Percentiles rank a stretch among this genome's conserved stretches.
Conservation (phyloP, 2,113 vertebrate species). For the Podarcis muralis region DNA sequence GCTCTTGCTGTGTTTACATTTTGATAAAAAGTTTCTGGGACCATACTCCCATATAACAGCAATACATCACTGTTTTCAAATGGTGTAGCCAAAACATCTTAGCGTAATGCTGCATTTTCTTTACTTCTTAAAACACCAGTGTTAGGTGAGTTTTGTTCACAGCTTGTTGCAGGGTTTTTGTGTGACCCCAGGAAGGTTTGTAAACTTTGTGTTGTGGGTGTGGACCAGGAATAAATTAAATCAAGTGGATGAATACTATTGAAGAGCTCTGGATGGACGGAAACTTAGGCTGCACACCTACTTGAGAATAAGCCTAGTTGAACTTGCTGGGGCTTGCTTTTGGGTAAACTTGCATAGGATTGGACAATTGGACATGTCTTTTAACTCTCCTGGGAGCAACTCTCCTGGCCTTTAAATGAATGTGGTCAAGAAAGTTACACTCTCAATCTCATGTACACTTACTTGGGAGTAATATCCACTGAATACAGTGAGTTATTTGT, state of each 20-base stretch:
- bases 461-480: background rate
- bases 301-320: background rate
- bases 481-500: background rate
- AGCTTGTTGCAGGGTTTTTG: background rate
- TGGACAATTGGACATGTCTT: background rate
- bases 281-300: background rate
- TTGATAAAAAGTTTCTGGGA: slow-evolving; percentile 7
- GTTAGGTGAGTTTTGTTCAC: background rate
- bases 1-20: slow-evolving; percentile 21
- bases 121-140: background rate
- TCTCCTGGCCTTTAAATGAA: rapidly evolving
- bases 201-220: background rate
- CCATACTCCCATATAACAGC: background rate
- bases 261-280: too few species aligned
- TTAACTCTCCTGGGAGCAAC: background rate
- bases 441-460: too few species aligned
- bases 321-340: background rate
- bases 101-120: background rate
- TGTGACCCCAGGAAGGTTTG: background rate
- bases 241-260: background rate
- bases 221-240: background rate
- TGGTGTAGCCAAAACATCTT: background rate
- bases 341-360: background rate
- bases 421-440: background rate
- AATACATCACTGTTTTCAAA: background rate